Evolutionary conservation across 1,140 invertebrate species (phyloP).

Genomic region (Lysiphlebus fabarum): DNA sequence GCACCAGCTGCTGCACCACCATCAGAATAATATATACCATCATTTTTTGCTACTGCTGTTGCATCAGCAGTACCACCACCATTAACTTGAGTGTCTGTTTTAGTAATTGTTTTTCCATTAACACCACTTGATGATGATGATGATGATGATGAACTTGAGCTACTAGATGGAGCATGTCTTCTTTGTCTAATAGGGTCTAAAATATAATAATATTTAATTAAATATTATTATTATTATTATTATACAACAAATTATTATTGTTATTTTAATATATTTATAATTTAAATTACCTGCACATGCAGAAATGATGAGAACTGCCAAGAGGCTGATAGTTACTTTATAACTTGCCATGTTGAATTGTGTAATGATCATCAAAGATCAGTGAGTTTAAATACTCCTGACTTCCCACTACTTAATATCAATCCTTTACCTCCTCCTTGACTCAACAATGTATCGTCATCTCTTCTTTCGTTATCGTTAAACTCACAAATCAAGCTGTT

Average conservation of each 20-base stretch:
- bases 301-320: slow-evolving; percentile 14
- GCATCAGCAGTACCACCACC: slow-evolving; percentile 16
- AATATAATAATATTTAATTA: background rate
- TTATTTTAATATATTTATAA: slow-evolving; percentile 2
- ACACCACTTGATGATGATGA: slow-evolving; percentile 2
- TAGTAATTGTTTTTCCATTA: slow-evolving; percentile 16
- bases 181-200: background rate
- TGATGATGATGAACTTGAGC: slow-evolving; percentile 14
- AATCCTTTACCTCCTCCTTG: background rate
- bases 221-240: background rate
- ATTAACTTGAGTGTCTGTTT: slow-evolving; percentile 17
- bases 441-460: background rate
- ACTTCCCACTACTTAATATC: slow-evolving; percentile 11
- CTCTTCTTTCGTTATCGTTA: slow-evolving; percentile 10
- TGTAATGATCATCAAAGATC: slow-evolving; percentile 8
- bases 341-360: slow-evolving; percentile 20
- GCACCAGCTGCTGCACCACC: background rate
- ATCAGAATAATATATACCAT: background rate
- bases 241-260: background rate
- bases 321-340: slow-evolving; percentile 17
- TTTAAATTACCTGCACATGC: slow-evolving; percentile 11
- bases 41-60: background rate
- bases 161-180: background rate
- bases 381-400: slow-evolving; percentile 15
- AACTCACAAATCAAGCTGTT: slow-evolving; percentile 3